A percentile compares a stretch with the other conserved stretches of the same genome.
Conservation (phyloP, 1,140 invertebrate species). For the Stratiolaelaps scimitus region DNA sequence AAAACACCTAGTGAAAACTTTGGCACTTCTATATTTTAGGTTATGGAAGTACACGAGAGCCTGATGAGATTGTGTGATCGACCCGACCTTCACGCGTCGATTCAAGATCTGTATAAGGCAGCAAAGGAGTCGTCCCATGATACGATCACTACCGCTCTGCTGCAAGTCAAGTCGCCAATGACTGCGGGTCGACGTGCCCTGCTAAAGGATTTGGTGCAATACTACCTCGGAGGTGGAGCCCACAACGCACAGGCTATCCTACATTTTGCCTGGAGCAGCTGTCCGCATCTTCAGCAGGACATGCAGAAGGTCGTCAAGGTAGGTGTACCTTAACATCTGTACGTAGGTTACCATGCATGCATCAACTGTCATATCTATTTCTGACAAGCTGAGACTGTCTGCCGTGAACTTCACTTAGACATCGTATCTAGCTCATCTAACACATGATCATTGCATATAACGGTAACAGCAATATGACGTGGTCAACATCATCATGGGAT, state of each 20-base stretch:
- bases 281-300: background rate
- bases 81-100: background rate
- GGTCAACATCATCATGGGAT: background rate
- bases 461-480: too few species aligned
- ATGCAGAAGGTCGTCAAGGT: constrained; percentile 27
- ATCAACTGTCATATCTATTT: constrained; percentile 31
- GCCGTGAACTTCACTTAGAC: constrained; percentile 39
- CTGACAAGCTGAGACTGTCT: constrained; percentile 48
- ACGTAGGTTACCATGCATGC: too few species aligned
- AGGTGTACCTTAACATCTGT: constrained; percentile 30
- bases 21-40: background rate
- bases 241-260: constrained; percentile 22
- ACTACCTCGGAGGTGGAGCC: constrained; percentile 14
- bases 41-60: constrained; percentile 1
- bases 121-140: constrained; percentile 26
- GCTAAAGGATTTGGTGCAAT: constrained; percentile 16
- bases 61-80: constrained; percentile 8
- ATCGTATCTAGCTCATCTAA: too few species aligned
- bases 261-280: constrained; percentile 21
- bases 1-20: too few species aligned
- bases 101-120: constrained; percentile 14
- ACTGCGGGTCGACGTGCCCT: constrained; percentile 24
- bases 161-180: constrained; percentile 29
- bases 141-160: constrained; percentile 31
- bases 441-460: too few species aligned